These are phyloP conservation scores for Octodonta nipae DNA, from an alignment of 2,888 invertebrate genomes.

Conservation along the genomic window DNA sequence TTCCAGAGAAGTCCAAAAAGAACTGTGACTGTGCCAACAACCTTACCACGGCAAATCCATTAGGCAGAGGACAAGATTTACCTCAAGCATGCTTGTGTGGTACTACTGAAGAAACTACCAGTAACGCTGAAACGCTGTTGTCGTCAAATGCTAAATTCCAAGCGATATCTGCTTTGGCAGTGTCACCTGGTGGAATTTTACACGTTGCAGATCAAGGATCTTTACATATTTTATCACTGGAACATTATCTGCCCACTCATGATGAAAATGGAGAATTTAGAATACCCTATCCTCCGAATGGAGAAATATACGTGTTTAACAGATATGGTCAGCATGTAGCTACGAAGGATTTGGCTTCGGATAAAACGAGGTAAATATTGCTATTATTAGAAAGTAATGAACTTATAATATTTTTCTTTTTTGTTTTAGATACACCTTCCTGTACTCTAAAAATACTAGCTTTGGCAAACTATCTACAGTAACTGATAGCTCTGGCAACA, in stretches of 20 bases:
- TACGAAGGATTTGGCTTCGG: slow-evolving; percentile 89
- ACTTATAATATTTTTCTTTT: too few species aligned
- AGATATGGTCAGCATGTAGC: slow-evolving; percentile 86
- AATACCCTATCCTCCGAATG: slow-evolving; percentile 84
- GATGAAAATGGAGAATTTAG: slow-evolving; percentile 84
- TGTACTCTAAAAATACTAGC: slow-evolving; percentile 92
- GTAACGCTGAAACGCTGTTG: slow-evolving; percentile 70
- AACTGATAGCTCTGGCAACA: slow-evolving; percentile 85
- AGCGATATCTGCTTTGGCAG: slow-evolving; percentile 77
- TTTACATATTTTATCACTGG: slow-evolving; percentile 68
- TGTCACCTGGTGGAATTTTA: slow-evolving; percentile 89
- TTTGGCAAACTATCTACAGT: slow-evolving; percentile 88
- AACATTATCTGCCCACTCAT: slow-evolving; percentile 75
- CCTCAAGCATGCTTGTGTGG: slow-evolving; percentile 30
- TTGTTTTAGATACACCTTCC: slow-evolving; percentile 91
- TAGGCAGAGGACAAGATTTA: slow-evolving; percentile 23
- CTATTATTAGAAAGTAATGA: too few species aligned
- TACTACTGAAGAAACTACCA: slow-evolving; percentile 45
- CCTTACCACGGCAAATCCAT: slow-evolving; percentile 39
- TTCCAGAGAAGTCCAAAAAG: slow-evolving; percentile 41
- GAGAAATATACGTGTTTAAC: slow-evolving; percentile 59
- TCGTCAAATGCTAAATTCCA: slow-evolving; percentile 85
- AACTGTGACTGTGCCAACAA: slow-evolving; percentile 48
- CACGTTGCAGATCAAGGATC: slow-evolving; percentile 92
- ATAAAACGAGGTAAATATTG: too few species aligned